Base-by-base conservation (phyloP, 2,888 invertebrate species). In the Prosapia bicincta region DNA sequence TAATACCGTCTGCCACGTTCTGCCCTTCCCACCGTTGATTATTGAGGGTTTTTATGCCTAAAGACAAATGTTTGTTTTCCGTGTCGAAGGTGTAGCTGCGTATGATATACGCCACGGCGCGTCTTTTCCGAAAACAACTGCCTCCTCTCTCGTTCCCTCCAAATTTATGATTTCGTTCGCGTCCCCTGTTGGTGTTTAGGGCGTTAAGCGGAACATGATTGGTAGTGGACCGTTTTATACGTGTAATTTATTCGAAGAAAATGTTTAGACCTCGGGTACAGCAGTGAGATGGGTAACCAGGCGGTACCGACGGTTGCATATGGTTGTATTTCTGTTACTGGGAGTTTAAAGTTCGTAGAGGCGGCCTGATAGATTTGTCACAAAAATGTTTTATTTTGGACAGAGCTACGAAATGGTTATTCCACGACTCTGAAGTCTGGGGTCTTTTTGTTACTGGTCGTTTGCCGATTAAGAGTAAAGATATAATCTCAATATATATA, bases 1-100 rank as follows among this genome's bases (percentile, higher is more conserved):
- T 38, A 30, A 38, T 28, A 28, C 28, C 28, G 9, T 28, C 28
- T 28, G 28, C 9, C 38, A 6, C 7, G 2, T 38, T 38, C 13
- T 2, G 2, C 10, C 38, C 38, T 38, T 38, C 38, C 38, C 13
- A 13, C 38, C 2, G 38, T 38, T 13, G 38, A 13, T 38, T 38
- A 38, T 38, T 38, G 38, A 38, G 38, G 38, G 38, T 54, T 54
- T 13, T 15, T 15, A 13, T 54, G 10, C n/a, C 10, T 54, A 54
- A 54, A 54, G 54, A 54, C 54, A 54, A 54, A 54, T 54, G 54
- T 54, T 38, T 54, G 54, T 54, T 54, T 54, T 54, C 54, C 54
- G 54, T 54, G 54, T 54, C 54, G 54, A 54, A 54, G 54, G 54
- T 20, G 20, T 54, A 54, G 20, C 54, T 54, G 54, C 9, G 54